Evolutionary conservation across 2,888 invertebrate genomes (phyloP), one percentile per base, ranked within the genome.

Genomic region (Belgica antarctica): DNA sequence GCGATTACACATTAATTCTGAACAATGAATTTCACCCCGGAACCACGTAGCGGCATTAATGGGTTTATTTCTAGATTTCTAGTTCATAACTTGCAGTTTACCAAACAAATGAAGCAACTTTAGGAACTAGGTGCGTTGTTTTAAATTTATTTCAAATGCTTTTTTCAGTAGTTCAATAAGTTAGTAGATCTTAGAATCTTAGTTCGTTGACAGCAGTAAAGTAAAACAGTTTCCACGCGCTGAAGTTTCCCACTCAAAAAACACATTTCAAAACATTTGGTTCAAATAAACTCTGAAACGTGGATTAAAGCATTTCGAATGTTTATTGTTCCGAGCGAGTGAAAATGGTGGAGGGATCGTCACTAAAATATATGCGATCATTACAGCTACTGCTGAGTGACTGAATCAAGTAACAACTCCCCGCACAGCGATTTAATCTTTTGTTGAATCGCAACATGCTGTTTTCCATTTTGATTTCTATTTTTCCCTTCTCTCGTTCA

Each of bases 391-490:
- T 31, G 31, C 10, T 31, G n/a, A 31, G 31, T 31, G 4, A 7
- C 4, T 10, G 31, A 31, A 31, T 62, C 12, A 7, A 10, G 24
- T 22, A 22, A 52, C 52, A 52, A 52, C 5, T 22, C 52, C 52
- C 52, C 4, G 52, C 52, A n/a, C 46, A 24, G 36, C 36, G 24
- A 22, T 36, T 63, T 19, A 63, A 36, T 36, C 36, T 63, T 22
- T 36, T 63, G 41, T 63, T 17, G 41, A 63, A 63, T 63, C 63
- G 41, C 63, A 24, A 19, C 63, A 41, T 63, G 63, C 63, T 63
- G 24, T 17, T 27, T 63, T 63, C 63, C 63, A 63, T 63, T 63
- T 63, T 63, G 63, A 63, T 63, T 41, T 63, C 28, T 36, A 5
- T 22, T 22, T 0, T 41, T 25, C 17, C 63, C 41, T 24, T 63